Conservation (phyloP, 2,888 invertebrate genomes). For the Drosophila nr. medialis region DNA sequence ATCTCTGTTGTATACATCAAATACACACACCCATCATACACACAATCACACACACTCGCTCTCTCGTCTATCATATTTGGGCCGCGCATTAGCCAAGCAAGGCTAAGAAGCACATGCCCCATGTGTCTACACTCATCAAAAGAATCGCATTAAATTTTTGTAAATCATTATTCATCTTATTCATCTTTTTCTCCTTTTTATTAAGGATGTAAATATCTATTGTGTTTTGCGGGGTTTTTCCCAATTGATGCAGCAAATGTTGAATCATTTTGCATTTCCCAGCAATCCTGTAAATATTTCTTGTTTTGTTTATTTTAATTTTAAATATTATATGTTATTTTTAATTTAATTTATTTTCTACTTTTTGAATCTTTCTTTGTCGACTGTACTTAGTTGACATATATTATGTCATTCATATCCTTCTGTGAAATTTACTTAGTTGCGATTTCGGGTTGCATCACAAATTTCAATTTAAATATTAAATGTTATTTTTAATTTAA, state of each 20-base stretch:
- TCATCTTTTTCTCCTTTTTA: neutral
- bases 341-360: neutral
- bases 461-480: neutral
- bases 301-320: neutral
- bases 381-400: neutral
- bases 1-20: constrained; percentile 62
- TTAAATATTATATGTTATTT: neutral
- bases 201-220: neutral
- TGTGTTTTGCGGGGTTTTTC: neutral
- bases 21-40: neutral
- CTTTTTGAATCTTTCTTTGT: neutral
- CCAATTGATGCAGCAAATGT: neutral
- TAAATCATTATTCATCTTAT: neutral
- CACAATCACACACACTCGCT: constrained; percentile 9
- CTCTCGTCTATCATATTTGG: constrained; percentile 75
- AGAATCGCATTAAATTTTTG: neutral
- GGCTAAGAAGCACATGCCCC: constrained; percentile 70
- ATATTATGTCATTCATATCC: neutral
- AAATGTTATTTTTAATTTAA: neutral
- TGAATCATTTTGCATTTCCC: neutral
- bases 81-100: constrained; percentile 74
- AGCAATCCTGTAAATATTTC: neutral
- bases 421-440: neutral
- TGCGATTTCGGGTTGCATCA: neutral
- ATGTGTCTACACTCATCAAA: neutral